These are phyloP conservation scores for Myotis findleyi DNA, from an alignment of 2,797 vertebrate genomes.

Conservation along the genomic window DNA sequence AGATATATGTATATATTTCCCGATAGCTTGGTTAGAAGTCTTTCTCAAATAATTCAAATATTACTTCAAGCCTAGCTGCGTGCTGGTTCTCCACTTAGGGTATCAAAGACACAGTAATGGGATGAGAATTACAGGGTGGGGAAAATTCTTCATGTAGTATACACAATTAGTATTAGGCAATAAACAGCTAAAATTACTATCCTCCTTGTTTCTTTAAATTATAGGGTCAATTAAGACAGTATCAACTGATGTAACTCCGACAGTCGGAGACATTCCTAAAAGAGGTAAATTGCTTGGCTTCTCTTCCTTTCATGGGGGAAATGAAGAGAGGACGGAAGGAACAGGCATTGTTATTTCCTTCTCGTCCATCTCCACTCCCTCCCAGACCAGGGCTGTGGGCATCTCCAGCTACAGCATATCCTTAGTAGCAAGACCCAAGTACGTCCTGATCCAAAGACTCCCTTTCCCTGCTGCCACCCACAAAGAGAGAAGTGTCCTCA, in stretches of 20 bases:
- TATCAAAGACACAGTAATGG: conserved; percentile 18
- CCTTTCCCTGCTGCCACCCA: background rate
- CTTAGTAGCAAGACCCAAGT: background rate
- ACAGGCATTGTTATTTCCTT: background rate
- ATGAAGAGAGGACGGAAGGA: background rate
- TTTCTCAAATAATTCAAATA: conserved; percentile 71
- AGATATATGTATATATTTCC: background rate
- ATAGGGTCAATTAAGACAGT: conserved; percentile 40
- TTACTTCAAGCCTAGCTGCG: conserved; percentile 53
- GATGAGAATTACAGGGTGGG: conserved; percentile 33
- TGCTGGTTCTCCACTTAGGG: conserved; percentile 40
- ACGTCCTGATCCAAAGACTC: background rate
- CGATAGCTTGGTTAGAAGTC: conserved; percentile 58
- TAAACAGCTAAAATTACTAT: background rate
- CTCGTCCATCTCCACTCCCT: background rate
- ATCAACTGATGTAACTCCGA: background rate
- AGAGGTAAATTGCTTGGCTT: background rate
- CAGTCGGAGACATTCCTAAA: background rate
- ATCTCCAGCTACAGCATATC: background rate
- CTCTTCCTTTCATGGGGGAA: background rate
- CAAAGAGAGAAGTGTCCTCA: background rate
- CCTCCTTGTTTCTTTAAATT: background rate
- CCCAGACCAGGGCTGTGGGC: background rate
- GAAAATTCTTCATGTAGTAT: background rate
- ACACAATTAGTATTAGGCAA: conserved; percentile 13